Conservation (phyloP, 2,797 vertebrate species). For the Gobio occitaniae region DNA sequence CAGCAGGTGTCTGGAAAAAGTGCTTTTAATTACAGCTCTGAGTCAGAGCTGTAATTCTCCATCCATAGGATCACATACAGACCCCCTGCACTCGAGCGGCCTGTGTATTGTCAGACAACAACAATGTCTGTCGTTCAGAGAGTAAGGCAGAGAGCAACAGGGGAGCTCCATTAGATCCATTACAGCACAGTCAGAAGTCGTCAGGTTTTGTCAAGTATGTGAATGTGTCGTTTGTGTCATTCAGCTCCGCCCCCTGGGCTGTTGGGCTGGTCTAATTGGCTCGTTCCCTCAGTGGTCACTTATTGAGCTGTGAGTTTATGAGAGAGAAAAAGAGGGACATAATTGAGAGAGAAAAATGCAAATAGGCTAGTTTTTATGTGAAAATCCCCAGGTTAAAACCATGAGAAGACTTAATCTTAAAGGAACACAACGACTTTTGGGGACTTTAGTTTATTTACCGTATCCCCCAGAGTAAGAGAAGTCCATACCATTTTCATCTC, state of each 20-base stretch:
- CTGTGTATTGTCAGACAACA: neutral
- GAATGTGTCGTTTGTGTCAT: constrained; percentile 21
- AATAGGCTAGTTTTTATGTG: neutral
- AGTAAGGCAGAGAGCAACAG: constrained; percentile 31
- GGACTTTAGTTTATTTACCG: too few species aligned
- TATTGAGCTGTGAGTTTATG: neutral
- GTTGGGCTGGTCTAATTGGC: constrained; percentile 14
- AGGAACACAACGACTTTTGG: too few species aligned
- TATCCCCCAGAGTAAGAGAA: too few species aligned
- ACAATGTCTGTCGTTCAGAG: neutral
- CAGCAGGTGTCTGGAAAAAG: constrained; percentile 24
- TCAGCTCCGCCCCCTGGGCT: constrained; percentile 18
- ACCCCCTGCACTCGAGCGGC: neutral
- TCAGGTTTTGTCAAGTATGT: neutral
- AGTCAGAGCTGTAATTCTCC: constrained; percentile 36
- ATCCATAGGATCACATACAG: constrained; percentile 21
- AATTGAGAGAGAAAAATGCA: neutral
- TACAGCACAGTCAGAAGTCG: constrained; percentile 23
- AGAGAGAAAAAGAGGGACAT: neutral
- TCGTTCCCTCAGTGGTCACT: neutral
- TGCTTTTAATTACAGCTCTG: constrained; percentile 43
- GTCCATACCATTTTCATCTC: too few species aligned
- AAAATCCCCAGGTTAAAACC: neutral
- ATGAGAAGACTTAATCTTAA: neutral
- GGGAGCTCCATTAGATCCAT: constrained; percentile 40